These are phyloP conservation scores for Oceanites oceanicus DNA, from an alignment of 2,113 vertebrate genomes.

Conservation along the genomic window DNA sequence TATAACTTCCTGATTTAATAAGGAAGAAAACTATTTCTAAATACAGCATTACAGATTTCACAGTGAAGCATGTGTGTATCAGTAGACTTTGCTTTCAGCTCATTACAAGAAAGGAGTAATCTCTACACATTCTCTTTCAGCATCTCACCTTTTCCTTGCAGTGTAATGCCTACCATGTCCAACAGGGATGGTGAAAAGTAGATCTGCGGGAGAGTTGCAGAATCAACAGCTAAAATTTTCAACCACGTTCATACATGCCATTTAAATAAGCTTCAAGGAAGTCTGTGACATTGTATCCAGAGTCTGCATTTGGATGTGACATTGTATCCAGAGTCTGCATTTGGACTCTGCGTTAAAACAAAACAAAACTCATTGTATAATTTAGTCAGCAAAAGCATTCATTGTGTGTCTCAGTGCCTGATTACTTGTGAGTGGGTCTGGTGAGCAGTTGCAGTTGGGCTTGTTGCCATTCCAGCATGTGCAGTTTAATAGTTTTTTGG, in stretches of 20 bases:
- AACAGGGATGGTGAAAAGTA: not conserved
- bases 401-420: not conserved
- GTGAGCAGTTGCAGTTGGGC: not conserved
- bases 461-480: slow-evolving; percentile 9
- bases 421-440: not conserved
- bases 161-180: not conserved
- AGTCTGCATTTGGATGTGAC: not conserved
- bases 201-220: fast-evolving
- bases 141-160: not conserved
- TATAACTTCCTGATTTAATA: not conserved
- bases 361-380: not conserved
- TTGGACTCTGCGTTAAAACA: not conserved
- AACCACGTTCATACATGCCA: not conserved
- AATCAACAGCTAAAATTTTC: not conserved
- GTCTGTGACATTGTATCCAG: not conserved
- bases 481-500: not conserved
- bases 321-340: not conserved
- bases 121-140: not conserved
- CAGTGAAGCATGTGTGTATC: not conserved
- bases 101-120: not conserved
- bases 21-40: not conserved
- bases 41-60: not conserved
- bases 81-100: not conserved
- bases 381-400: slow-evolving; percentile 4
- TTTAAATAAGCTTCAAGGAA: not conserved